These are phyloP conservation scores for Parnassius orleans DNA, from an alignment of 2,888 invertebrate genomes.

Conservation along the genomic window DNA sequence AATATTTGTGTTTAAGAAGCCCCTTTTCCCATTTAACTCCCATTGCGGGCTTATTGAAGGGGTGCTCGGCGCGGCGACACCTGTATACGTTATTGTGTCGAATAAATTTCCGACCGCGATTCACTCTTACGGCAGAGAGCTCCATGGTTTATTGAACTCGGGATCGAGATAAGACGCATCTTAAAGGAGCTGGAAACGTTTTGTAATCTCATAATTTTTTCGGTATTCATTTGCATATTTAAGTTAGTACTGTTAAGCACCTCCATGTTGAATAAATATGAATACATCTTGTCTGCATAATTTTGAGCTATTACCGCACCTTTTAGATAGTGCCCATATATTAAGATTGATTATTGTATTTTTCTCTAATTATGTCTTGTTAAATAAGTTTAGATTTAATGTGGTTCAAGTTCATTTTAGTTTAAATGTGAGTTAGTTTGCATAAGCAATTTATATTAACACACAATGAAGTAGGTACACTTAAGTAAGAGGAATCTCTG, in stretches of 20 bases:
- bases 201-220: slow-evolving; percentile 61
- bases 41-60: slow-evolving; percentile 67
- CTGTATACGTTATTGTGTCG: slow-evolving; percentile 77
- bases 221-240: slow-evolving; percentile 57
- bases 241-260: slow-evolving; percentile 49
- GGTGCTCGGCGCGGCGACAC: slow-evolving; percentile 68
- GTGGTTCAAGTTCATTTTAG: not conserved
- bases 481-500: slow-evolving; percentile 34
- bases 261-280: too few relatives aligned
- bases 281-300: too few relatives aligned
- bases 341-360: too few relatives aligned
- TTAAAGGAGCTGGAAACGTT: slow-evolving; percentile 58
- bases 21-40: slow-evolving; percentile 65
- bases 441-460: slow-evolving; percentile 49
- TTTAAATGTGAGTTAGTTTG: not conserved
- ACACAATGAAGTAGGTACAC: slow-evolving; percentile 54
- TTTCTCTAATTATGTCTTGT: too few relatives aligned
- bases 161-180: slow-evolving; percentile 60
- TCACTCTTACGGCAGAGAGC: slow-evolving; percentile 52
- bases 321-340: too few relatives aligned
- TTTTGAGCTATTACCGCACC: too few relatives aligned
- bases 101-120: slow-evolving; percentile 64
- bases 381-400: too few relatives aligned
- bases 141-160: slow-evolving; percentile 73
- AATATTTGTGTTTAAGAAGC: slow-evolving; percentile 57